A percentile compares a stretch with the other conserved stretches of the same genome.
These are phyloP conservation scores for Danio kyathit DNA, from an alignment of 2,797 vertebrate genomes.

Conservation along the genomic window DNA sequence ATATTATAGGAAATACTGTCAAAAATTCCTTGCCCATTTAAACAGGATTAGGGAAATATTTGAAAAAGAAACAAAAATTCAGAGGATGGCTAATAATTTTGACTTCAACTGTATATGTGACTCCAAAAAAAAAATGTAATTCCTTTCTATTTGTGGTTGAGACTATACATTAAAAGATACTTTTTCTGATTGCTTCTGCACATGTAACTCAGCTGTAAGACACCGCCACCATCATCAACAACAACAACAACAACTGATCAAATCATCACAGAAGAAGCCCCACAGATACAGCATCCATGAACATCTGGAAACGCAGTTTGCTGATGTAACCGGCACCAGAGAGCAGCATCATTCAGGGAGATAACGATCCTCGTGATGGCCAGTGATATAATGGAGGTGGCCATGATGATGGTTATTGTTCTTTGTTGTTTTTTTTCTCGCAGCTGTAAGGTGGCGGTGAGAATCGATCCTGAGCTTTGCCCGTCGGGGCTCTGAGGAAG, in stretches of 20 bases:
- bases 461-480: slow-evolving; percentile 74
- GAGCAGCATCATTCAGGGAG: slow-evolving; percentile 43
- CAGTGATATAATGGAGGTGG: slow-evolving; percentile 73
- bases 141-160: slow-evolving; percentile 5
- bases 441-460: slow-evolving; percentile 76
- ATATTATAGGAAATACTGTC: too few species aligned
- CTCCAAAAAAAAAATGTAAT: background rate
- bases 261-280: slow-evolving; percentile 62
- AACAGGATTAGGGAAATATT: too few species aligned
- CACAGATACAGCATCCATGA: slow-evolving; percentile 18
- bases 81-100: too few species aligned
- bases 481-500: slow-evolving; percentile 39
- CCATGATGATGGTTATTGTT: slow-evolving; percentile 80
- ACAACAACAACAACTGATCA: slow-evolving; percentile 54
- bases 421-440: slow-evolving; percentile 79
- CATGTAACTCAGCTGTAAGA: background rate
- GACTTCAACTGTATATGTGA: background rate
- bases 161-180: slow-evolving; percentile 1
- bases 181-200: slow-evolving; percentile 23
- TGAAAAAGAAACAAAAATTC: too few species aligned
- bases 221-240: background rate
- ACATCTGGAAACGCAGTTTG: slow-evolving; percentile 43
- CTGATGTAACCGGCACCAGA: slow-evolving; percentile 19
- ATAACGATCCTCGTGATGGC: slow-evolving; percentile 74
- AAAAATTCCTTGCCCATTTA: too few species aligned